A percentile compares a stretch with the other conserved stretches of the same genome.
phyloP scores from a whole-genome alignment of 2,888 invertebrate genomes.

The Eucriotettix oculatus region DNA sequence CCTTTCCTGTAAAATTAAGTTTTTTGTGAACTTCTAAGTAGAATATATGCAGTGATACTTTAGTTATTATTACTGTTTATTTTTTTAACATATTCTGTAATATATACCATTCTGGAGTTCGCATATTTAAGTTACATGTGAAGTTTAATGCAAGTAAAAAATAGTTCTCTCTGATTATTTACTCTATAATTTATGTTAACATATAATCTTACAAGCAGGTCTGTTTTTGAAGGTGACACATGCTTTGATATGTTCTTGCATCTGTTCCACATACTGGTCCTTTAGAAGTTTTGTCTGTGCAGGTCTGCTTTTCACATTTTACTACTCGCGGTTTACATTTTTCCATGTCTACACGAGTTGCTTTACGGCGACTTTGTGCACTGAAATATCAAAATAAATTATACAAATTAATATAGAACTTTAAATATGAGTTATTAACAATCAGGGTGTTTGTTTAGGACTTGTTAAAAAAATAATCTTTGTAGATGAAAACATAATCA shows the following conservation, averaged over 20 bases:
- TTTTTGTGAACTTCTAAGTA: too few species aligned
- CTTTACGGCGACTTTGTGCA: constrained; percentile 35
- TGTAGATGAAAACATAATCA: not conserved
- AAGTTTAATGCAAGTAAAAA: too few species aligned
- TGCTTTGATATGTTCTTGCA: constrained; percentile 66
- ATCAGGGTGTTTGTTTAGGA: not conserved
- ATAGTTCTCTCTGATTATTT: too few species aligned
- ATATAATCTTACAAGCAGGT: constrained; percentile 55
- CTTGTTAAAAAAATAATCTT: not conserved
- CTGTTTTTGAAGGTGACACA: constrained; percentile 66
- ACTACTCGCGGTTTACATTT: constrained; percentile 58
- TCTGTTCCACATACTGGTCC: constrained; percentile 78
- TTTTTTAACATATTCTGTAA: too few species aligned
- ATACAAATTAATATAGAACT: not conserved
- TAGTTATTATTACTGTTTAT: too few species aligned
- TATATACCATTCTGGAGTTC: too few species aligned
- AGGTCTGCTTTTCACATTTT: constrained; percentile 55
- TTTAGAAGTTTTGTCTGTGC: constrained; percentile 29
- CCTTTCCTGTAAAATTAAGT: constrained; percentile 42
- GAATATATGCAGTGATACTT: too few species aligned
- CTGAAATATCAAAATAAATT: constrained; percentile 14
- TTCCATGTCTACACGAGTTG: constrained; percentile 57
- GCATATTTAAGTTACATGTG: too few species aligned
- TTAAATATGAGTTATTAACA: not conserved
- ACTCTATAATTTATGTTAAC: too few species aligned